Conservation (phyloP, 2,888 invertebrate species). For the Clepsis dumicolana region DNA sequence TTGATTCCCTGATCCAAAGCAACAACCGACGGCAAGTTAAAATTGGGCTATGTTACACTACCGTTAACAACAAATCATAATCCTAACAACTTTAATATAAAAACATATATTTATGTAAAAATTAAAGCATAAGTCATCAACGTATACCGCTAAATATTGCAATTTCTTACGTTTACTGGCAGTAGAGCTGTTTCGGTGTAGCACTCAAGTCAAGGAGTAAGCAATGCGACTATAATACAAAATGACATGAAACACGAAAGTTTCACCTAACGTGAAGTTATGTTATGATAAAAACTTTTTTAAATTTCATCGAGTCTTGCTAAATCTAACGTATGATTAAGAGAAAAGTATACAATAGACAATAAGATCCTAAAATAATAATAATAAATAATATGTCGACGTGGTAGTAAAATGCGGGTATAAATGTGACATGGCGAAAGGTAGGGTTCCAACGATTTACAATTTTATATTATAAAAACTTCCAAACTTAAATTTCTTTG, state of each 20-base stretch:
- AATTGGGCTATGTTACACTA: constrained; percentile 53
- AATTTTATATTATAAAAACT: constrained; percentile 49
- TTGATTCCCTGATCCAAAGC: constrained; percentile 53
- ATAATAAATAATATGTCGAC: constrained; percentile 37
- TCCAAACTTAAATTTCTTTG: constrained; percentile 57
- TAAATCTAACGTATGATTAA: constrained; percentile 30
- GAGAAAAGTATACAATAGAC: constrained; percentile 38
- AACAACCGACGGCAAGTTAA: constrained; percentile 44
- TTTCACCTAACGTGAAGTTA: constrained; percentile 52
- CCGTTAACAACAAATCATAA: constrained; percentile 56
- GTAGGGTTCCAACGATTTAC: constrained; percentile 53
- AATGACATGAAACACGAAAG: constrained; percentile 54
- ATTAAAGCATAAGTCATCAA: constrained; percentile 58
- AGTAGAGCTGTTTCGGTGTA: constrained; percentile 40
- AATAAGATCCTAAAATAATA: constrained; percentile 33
- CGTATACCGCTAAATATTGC: constrained; percentile 59
- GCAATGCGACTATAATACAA: constrained; percentile 53
- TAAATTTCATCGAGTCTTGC: constrained; percentile 28
- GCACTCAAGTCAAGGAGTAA: constrained; percentile 55
- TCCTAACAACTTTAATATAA: constrained; percentile 56
- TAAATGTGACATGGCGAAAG: constrained; percentile 23
- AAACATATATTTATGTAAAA: constrained; percentile 63
- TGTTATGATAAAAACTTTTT: constrained; percentile 12
- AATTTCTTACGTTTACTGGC: constrained; percentile 49
- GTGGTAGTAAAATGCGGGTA: constrained; percentile 29